Base-by-base conservation (phyloP, 2,113 vertebrate species). In the Leucoraja erinaceus region DNA sequence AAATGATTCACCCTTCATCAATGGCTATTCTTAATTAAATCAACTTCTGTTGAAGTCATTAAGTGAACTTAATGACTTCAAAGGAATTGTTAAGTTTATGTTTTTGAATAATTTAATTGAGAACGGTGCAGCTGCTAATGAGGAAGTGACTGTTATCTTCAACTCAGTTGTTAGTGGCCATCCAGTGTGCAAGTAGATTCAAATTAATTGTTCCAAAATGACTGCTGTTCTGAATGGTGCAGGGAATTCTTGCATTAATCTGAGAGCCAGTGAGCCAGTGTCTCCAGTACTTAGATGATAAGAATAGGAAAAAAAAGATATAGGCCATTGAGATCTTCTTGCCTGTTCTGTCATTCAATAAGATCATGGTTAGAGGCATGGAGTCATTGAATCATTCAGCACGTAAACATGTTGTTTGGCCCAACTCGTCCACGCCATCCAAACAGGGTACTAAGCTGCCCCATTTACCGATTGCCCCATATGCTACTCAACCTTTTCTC, bases 41-140 rank as follows among this genome's bases (percentile, higher is more conserved):
- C 81, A 61, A 86, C 81, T 18, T 88, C 83, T n/a, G n/a, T n/a
- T n/a, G n/a, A n/a, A n/a, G n/a, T n/a, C n/a, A 61, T 63, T 28
- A 12, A n/a, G 11, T 63, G 59, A 88, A 88, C 61, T 86, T 25
- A 86, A 86, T 61, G 22, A 59, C 81, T 86, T 86, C 54, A 86
- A 86, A 86, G 56, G 25, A 61, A 56, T 56, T 61, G 81, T 61
- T 86, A 86, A 88, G 56, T 88, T 88, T 88, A 88, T 88, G n/a
- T 4, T 88, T 88, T 63, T 16, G 61, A 88, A 12, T 66, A 88
- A 63, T 33, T 88, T n/a, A 66, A 88, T 63, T 28, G n/a, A 88
- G 61, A 63, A 66, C 16, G 1, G 59, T 66, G 61, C 61, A 88
- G 14, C 83, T 88, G 14, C 12, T 33, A 63, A 86, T 63, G 56